Conservation (phyloP, 1,140 invertebrate species). For the Lepidostoma basale region DNA sequence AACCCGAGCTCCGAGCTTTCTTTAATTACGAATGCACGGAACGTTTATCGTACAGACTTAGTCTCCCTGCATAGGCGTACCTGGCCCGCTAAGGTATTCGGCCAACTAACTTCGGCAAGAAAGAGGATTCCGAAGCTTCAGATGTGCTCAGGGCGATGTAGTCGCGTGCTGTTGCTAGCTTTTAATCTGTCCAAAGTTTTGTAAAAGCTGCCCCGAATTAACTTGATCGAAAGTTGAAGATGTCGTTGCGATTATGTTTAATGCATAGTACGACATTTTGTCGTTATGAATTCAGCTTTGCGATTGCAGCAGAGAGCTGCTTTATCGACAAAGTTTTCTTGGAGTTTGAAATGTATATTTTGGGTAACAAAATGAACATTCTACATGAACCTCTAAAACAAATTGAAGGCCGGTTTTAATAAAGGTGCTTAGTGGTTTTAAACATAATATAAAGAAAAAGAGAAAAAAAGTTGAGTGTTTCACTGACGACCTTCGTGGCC, state of each 20-base stretch:
- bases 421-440: too few relatives aligned
- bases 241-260: conserved; percentile 4
- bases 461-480: too few relatives aligned
- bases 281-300: too few relatives aligned
- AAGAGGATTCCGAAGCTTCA: conserved; percentile 10
- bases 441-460: too few relatives aligned
- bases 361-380: too few relatives aligned
- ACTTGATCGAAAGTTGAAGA: conserved; percentile 16
- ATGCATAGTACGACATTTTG: too few relatives aligned
- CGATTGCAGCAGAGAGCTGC: too few relatives aligned
- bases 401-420: too few relatives aligned
- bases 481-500: too few relatives aligned
- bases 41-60: conserved; percentile 6
- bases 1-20: background rate
- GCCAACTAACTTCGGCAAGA: conserved; percentile 14
- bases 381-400: too few relatives aligned
- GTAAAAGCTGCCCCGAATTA: conserved; percentile 7
- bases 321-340: too few relatives aligned
- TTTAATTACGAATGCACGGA: conserved; percentile 11
- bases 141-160: conserved; percentile 10
- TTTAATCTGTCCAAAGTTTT: conserved; percentile 17
- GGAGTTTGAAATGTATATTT: too few relatives aligned
- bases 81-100: background rate
- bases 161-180: conserved; percentile 11
- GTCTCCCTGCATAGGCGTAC: background rate